A percentile compares a stretch with the other conserved stretches of the same genome.
These are phyloP conservation scores for Cartodere bifasciata DNA, from an alignment of 2,888 invertebrate species.

Conservation along the genomic window DNA sequence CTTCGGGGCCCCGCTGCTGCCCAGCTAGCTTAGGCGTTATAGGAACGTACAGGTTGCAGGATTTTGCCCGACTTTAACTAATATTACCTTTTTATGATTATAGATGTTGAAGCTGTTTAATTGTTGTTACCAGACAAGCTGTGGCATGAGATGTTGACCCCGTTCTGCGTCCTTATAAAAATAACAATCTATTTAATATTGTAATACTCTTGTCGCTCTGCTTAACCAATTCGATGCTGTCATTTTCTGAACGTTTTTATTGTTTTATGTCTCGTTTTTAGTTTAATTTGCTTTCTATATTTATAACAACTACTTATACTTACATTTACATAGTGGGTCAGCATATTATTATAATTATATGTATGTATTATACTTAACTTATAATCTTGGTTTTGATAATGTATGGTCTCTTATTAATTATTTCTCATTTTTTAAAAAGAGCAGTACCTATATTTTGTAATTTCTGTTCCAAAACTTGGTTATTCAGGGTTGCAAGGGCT, in stretches of 20 bases:
- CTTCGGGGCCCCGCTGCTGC: no score
- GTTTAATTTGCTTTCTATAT: conserved; percentile 15
- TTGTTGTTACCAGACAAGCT: conserved; percentile 31
- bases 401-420: conserved; percentile 22
- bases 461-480: conserved; percentile 29
- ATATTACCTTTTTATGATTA: conserved; percentile 26
- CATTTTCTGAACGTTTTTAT: conserved; percentile 6
- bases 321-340: conserved; percentile 15
- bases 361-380: conserved; percentile 29
- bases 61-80: conserved; percentile 13
- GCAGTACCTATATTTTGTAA: conserved; percentile 29
- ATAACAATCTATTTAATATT: conserved; percentile 24
- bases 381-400: background rate
- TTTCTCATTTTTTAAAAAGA: conserved; percentile 27
- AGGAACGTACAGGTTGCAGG: conserved; percentile 1
- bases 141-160: conserved; percentile 32
- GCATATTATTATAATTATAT: conserved; percentile 21
- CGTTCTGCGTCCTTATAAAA: no score
- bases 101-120: conserved; percentile 28
- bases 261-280: conserved; percentile 8
- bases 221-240: conserved; percentile 25
- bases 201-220: conserved; percentile 35
- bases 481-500: conserved; percentile 46
- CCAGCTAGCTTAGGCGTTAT: no score
- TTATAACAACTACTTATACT: conserved; percentile 22